phyloP scores from a whole-genome alignment of 2,113 vertebrate species.

The Ailurus styani region DNA sequence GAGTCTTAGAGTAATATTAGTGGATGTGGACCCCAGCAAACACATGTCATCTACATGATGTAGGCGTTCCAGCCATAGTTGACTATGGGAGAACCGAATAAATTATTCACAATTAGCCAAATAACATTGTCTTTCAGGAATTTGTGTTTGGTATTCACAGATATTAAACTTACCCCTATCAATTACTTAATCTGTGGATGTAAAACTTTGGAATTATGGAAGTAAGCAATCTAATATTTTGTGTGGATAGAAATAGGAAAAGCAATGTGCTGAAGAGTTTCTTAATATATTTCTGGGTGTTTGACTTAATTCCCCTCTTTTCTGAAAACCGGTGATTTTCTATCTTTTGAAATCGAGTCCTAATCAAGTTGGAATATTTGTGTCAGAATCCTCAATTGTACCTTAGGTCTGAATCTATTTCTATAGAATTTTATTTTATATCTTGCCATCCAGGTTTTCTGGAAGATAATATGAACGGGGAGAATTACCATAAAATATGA shows the following conservation, averaged over 20 bases:
- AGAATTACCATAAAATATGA: neutral
- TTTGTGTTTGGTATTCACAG: neutral
- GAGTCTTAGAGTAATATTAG: neutral
- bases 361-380: neutral
- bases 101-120: neutral
- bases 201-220: neutral
- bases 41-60: neutral
- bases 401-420: neutral
- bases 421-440: neutral
- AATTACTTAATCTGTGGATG: neutral
- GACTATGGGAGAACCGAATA: neutral
- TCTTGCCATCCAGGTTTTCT: neutral
- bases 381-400: neutral
- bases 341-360: neutral
- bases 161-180: neutral
- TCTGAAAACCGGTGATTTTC: neutral
- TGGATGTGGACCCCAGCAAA: neutral
- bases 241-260: neutral
- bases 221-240: neutral
- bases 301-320: neutral
- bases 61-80: neutral
- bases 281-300: neutral
- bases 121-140: neutral
- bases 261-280: neutral
- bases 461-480: neutral